These are phyloP conservation scores for Nothocercus nigrocapillus DNA, from an alignment of 2,113 vertebrate species.

Conservation along the genomic window DNA sequence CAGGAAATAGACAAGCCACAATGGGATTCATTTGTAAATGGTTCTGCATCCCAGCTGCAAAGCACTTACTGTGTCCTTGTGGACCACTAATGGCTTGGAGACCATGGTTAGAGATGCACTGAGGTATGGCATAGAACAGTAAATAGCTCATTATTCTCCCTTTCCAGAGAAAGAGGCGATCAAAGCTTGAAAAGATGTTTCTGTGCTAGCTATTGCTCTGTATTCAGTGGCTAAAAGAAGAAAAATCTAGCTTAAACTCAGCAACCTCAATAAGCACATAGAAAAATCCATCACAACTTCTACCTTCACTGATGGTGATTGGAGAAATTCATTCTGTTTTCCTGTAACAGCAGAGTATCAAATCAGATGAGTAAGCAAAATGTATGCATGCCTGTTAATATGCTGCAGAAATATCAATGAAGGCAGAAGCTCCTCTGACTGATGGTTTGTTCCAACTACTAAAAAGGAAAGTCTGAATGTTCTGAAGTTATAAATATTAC, in stretches of 20 bases:
- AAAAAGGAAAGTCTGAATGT: not conserved
- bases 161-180: not conserved
- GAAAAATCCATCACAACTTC: not conserved
- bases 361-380: slow-evolving; percentile 30
- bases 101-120: not conserved
- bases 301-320: not conserved
- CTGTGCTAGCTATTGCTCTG: not conserved
- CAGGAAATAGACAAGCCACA: not conserved
- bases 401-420: not conserved
- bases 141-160: not conserved
- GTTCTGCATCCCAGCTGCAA: not conserved
- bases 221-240: not conserved
- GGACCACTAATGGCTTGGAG: not conserved
- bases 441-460: not conserved
- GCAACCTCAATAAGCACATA: not conserved
- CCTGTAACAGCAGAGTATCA: not conserved
- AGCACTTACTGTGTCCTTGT: not conserved
- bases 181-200: not conserved
- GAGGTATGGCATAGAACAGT: not conserved
- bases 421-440: not conserved
- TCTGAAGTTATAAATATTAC: slow-evolving; percentile 32
- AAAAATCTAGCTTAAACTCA: not conserved
- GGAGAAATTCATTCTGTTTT: not conserved
- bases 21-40: not conserved
- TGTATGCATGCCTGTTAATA: slow-evolving; percentile 31